phyloP scores from a whole-genome alignment of 2,888 invertebrate species.

The Chouioia cunea region DNA sequence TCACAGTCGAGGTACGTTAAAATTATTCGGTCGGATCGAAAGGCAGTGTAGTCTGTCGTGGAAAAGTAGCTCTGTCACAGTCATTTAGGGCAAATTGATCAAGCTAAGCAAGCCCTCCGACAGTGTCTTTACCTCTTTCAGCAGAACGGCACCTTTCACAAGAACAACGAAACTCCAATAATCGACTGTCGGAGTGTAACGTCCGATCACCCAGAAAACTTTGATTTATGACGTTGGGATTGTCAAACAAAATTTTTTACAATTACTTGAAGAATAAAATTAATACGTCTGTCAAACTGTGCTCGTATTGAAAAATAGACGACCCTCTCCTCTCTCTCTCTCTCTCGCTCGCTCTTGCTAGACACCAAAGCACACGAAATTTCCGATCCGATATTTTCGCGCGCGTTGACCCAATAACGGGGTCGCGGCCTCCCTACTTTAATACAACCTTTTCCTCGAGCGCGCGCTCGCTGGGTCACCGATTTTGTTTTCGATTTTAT shows the following conservation, averaged over 20 bases:
- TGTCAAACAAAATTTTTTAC: too few relatives aligned
- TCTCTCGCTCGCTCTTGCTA: background rate
- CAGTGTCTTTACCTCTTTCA: background rate
- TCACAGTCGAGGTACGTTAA: too few relatives aligned
- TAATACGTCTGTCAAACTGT: too few relatives aligned
- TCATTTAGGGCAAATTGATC: too few relatives aligned
- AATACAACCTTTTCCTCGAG: too few relatives aligned
- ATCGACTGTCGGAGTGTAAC: conserved; percentile 22
- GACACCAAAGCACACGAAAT: conserved; percentile 1
- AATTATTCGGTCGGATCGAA: too few relatives aligned
- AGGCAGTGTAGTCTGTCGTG: too few relatives aligned
- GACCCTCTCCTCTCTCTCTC: conserved; percentile 10
- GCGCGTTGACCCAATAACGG: conserved; percentile 41
- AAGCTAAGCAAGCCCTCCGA: too few relatives aligned
- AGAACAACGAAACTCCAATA: conserved; percentile 34
- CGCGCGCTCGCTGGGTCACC: conserved; percentile 32
- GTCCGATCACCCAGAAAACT: conserved; percentile 7
- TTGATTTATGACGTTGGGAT: background rate
- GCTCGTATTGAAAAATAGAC: too few relatives aligned
- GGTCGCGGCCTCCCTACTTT: conserved; percentile 23
- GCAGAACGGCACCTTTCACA: background rate
- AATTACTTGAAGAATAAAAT: too few relatives aligned
- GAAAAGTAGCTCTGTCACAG: too few relatives aligned
- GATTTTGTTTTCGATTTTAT: conserved; percentile 35
- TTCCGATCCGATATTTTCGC: conserved; percentile 12